These are phyloP conservation scores for Limenitis camilla DNA, from an alignment of 2,888 invertebrate species.

Conservation along the genomic window DNA sequence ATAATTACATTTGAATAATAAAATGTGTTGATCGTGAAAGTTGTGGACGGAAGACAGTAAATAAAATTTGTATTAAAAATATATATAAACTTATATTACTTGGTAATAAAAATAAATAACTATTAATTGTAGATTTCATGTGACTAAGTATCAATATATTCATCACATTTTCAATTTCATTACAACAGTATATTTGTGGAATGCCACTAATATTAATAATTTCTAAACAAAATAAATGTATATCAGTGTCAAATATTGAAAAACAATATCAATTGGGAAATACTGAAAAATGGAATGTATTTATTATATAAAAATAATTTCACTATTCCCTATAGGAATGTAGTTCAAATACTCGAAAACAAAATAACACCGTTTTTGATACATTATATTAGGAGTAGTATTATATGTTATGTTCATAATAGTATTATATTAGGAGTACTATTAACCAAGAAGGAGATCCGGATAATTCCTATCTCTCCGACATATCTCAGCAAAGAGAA, in stretches of 20 bases:
- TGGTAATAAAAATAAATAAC: not conserved
- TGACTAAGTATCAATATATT: not conserved
- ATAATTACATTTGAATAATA: not conserved
- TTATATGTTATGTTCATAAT: too few relatives aligned
- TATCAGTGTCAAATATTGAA: conserved; percentile 2
- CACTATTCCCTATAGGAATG: conserved; percentile 21
- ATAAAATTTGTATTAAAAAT: not conserved
- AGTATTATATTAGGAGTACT: too few relatives aligned
- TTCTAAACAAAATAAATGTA: not conserved
- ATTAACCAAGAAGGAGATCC: too few relatives aligned
- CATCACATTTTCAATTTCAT: not conserved
- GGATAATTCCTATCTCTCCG: too few relatives aligned
- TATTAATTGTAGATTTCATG: not conserved
- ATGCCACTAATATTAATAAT: not conserved
- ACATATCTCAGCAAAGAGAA: too few relatives aligned
- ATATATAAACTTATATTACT: not conserved
- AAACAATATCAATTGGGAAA: conserved; percentile 18
- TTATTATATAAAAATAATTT: conserved; percentile 11
- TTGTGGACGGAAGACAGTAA: conserved; percentile 22
- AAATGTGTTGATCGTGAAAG: conserved; percentile 12
- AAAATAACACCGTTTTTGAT: too few relatives aligned
- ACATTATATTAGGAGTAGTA: too few relatives aligned
- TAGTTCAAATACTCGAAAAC: conserved; percentile 11
- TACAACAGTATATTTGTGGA: conserved; percentile 9
- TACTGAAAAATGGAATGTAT: conserved; percentile 26